These are phyloP conservation scores for Campoplex nolae DNA, from an alignment of 2,888 invertebrate species.

Conservation along the genomic window DNA sequence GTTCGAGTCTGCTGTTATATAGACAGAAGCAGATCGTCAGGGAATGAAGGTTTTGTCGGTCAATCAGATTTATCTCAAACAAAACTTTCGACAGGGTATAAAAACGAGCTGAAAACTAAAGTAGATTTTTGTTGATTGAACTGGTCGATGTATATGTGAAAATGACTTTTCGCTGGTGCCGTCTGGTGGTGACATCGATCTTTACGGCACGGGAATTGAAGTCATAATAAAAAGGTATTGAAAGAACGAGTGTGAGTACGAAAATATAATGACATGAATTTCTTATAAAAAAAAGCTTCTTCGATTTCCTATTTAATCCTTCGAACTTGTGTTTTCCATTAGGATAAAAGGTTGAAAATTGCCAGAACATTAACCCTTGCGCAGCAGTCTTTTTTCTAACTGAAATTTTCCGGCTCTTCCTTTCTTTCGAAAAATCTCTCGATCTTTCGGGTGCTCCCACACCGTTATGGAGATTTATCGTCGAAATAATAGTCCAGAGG, in stretches of 20 bases:
- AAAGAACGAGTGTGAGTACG: neutral
- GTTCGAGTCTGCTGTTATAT: neutral
- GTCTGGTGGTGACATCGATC: slow-evolving; percentile 7
- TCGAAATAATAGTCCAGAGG: slow-evolving; percentile 51
- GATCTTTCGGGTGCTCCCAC: slow-evolving; percentile 35
- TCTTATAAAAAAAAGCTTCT: neutral
- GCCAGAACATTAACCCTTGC: neutral
- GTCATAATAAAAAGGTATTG: neutral
- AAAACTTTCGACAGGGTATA: slow-evolving; percentile 1
- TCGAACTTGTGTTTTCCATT: slow-evolving; percentile 58
- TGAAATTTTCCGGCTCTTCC: slow-evolving; percentile 2
- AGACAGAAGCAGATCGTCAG: neutral
- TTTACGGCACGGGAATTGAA: neutral
- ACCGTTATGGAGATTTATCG: slow-evolving; percentile 65
- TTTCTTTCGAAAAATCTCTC: slow-evolving; percentile 6
- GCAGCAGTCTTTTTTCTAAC: neutral
- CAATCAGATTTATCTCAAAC: slow-evolving; percentile 8
- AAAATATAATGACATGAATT: neutral
- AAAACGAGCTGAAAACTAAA: neutral
- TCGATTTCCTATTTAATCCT: slow-evolving; percentile 42
- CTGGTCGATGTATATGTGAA: neutral
- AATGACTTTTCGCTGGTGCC: neutral
- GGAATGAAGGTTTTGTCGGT: neutral
- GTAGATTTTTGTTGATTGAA: slow-evolving; percentile 4
- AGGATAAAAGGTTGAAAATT: slow-evolving; percentile 29